A percentile compares a stretch with the other conserved stretches of the same genome.
Evolutionary conservation across 2,797 vertebrate genomes (phyloP).

Genomic region (Anomalospiza imberbis): DNA sequence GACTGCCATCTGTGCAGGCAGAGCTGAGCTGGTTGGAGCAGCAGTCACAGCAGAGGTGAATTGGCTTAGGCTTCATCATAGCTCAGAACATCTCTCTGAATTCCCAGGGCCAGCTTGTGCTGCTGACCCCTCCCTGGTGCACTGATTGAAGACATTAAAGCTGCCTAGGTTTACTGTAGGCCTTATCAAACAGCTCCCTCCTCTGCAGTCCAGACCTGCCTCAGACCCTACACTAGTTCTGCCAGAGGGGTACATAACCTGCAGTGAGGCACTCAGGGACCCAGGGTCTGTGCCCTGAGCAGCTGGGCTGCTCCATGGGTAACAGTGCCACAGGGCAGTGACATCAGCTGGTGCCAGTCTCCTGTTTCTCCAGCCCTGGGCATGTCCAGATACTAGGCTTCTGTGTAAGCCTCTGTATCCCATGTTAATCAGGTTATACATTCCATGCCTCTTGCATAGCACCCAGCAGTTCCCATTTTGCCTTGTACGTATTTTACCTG

Average conservation of each 20-base stretch:
- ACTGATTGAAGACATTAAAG: background rate
- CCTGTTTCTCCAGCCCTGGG: too few species aligned
- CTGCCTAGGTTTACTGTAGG: rapidly evolving
- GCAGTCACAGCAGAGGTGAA: background rate
- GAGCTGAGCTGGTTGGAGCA: background rate
- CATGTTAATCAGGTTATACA: background rate
- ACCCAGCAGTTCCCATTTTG: background rate
- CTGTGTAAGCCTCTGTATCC: background rate
- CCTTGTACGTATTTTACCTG: background rate
- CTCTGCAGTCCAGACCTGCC: background rate
- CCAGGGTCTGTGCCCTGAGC: rapidly evolving
- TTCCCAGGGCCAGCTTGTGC: rapidly evolving
- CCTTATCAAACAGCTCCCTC: background rate
- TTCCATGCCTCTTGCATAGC: background rate
- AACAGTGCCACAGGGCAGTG: background rate
- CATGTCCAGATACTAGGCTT: background rate
- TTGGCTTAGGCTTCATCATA: background rate
- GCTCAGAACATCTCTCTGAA: background rate
- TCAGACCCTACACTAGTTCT: rapidly evolving
- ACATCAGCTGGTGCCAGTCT: background rate
- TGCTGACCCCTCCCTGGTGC: background rate
- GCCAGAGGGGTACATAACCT: rapidly evolving
- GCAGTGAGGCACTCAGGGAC: background rate
- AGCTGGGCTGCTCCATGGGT: background rate
- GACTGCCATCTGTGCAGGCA: background rate